phyloP scores from a whole-genome alignment of 2,797 vertebrate species.

The Leptoclinus maculatus region DNA sequence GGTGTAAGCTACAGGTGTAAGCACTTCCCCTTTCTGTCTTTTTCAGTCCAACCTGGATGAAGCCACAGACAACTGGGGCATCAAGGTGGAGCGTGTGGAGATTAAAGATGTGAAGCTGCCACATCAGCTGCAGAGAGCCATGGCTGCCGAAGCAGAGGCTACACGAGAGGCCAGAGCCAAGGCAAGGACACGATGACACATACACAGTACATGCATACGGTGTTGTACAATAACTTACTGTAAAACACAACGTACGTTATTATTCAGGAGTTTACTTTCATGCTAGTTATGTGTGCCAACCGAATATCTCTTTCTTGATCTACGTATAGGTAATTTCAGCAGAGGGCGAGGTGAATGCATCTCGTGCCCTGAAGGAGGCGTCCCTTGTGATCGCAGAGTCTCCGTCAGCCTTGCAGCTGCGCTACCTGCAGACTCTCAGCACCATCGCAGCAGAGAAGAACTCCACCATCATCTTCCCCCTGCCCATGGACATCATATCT shows the following conservation, averaged over 20 bases:
- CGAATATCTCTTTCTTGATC: neutral
- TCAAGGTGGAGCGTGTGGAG: slow-evolving; percentile 88
- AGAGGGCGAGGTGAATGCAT: slow-evolving; percentile 88
- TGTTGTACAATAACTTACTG: neutral
- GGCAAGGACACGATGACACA: slow-evolving; percentile 59
- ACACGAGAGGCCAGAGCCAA: slow-evolving; percentile 86
- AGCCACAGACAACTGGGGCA: slow-evolving; percentile 87
- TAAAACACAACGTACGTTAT: neutral
- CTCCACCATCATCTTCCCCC: slow-evolving; percentile 88
- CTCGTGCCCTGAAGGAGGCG: slow-evolving; percentile 86
- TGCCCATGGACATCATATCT: slow-evolving; percentile 82
- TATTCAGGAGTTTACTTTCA: neutral
- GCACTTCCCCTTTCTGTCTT: neutral
- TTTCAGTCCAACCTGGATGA: slow-evolving; percentile 81
- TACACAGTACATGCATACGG: neutral
- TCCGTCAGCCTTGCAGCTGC: slow-evolving; percentile 86
- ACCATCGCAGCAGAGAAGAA: slow-evolving; percentile 88
- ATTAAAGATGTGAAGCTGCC: slow-evolving; percentile 89
- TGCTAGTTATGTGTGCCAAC: neutral
- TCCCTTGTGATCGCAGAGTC: slow-evolving; percentile 87
- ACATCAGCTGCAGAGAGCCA: slow-evolving; percentile 85
- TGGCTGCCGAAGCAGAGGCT: slow-evolving; percentile 88
- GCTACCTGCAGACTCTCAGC: slow-evolving; percentile 87
- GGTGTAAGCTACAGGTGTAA: neutral
- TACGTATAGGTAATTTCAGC: slow-evolving; percentile 84